These are phyloP conservation scores for Drosophila affinis DNA, from an alignment of 2,888 invertebrate species.

Conservation along the genomic window DNA sequence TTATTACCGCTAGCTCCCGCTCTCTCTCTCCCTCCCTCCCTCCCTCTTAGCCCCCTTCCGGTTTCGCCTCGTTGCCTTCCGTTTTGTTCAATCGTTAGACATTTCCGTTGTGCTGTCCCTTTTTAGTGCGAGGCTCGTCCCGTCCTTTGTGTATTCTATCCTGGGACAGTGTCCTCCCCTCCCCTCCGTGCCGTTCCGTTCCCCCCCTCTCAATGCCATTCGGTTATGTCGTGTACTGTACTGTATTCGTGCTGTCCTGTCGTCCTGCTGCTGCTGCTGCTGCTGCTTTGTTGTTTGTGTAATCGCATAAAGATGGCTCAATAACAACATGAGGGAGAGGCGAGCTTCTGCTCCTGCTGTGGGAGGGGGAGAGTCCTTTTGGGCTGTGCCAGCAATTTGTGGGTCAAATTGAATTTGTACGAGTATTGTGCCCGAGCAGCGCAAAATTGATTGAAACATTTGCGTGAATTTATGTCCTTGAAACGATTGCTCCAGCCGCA, in stretches of 20 bases:
- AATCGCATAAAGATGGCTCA: slow-evolving; percentile 76
- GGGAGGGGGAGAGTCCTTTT: slow-evolving; percentile 33
- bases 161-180: slow-evolving; percentile 16
- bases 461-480: slow-evolving; percentile 78
- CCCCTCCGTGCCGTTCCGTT: too few relatives aligned
- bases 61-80: slow-evolving; percentile 48
- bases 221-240: background rate
- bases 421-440: slow-evolving; percentile 64
- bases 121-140: slow-evolving; percentile 57
- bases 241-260: slow-evolving; percentile 6
- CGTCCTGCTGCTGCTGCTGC: background rate
- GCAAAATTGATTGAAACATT: slow-evolving; percentile 77
- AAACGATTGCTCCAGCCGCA: slow-evolving; percentile 73
- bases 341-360: background rate
- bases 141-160: slow-evolving; percentile 61
- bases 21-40: background rate
- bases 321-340: slow-evolving; percentile 64
- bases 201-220: background rate
- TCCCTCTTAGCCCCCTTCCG: slow-evolving; percentile 20
- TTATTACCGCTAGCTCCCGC: slow-evolving; percentile 56
- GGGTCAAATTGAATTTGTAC: slow-evolving; percentile 77
- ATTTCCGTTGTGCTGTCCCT: slow-evolving; percentile 74
- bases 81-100: slow-evolving; percentile 74
- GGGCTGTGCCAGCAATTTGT: slow-evolving; percentile 71
- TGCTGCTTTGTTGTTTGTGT: slow-evolving; percentile 62